Conservation (phyloP, 92 coral and sea anemone genomes). For the Phymanthus crucifer region DNA sequence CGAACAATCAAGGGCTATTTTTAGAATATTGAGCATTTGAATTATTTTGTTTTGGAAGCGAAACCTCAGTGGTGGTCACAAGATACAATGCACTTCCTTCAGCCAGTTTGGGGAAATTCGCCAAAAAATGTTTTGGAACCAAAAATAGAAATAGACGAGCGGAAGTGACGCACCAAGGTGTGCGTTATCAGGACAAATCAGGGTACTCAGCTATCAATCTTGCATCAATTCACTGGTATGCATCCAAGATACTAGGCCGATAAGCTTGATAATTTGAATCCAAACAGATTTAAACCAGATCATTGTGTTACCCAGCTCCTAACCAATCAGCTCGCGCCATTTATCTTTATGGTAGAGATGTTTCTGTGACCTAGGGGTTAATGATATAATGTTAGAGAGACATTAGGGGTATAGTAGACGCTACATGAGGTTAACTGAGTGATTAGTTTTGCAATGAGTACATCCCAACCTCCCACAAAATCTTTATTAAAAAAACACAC, state of each 20-base stretch:
- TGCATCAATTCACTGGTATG: constrained; percentile 18
- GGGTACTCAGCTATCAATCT: constrained; percentile 3
- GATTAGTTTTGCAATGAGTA: too few relatives aligned
- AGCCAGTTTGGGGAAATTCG: constrained; percentile 18
- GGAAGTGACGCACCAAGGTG: constrained; percentile 26
- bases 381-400: not conserved
- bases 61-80: not conserved
- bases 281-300: not conserved
- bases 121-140: not conserved
- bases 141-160: constrained; percentile 12
- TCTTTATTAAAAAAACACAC: too few relatives aligned
- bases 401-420: not conserved
- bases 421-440: not conserved
- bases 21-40: not conserved
- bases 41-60: not conserved
- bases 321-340: not conserved
- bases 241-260: not conserved
- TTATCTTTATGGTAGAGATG: not conserved
- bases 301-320: not conserved
- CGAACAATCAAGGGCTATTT: not conserved
- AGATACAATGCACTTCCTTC: not conserved
- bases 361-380: not conserved
- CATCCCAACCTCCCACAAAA: too few relatives aligned
- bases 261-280: not conserved
- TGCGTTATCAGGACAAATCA: constrained; percentile 25